A percentile compares a stretch with the other conserved stretches of the same genome.
Evolutionary conservation across 1,140 invertebrate species (phyloP).

Genomic region (Neuroterus valhalla): DNA sequence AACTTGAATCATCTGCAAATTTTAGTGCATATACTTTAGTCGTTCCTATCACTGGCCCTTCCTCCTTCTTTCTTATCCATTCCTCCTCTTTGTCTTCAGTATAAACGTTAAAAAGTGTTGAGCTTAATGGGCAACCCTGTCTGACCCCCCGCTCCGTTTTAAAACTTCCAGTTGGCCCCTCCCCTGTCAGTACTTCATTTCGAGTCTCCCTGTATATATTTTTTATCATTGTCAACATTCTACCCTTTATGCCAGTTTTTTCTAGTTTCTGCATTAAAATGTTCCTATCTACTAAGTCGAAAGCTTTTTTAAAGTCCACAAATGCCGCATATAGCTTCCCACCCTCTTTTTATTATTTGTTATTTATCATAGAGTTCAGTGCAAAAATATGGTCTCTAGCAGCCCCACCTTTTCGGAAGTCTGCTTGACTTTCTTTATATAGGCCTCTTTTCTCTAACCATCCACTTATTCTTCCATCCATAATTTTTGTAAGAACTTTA

Average conservation of each 20-base stretch:
- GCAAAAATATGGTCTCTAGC: no score
- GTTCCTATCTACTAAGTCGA: not conserved
- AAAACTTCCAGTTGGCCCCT: not conserved
- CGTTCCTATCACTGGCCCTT: not conserved
- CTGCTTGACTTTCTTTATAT: no score
- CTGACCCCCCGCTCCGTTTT: no score
- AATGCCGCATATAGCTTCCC: not conserved
- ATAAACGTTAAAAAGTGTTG: not conserved
- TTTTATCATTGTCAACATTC: slow-evolving; percentile 44
- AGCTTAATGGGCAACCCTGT: not conserved
- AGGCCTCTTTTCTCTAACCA: no score
- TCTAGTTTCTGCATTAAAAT: not conserved
- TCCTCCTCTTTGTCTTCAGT: not conserved
- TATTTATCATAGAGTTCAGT: no score
- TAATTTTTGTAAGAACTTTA: no score
- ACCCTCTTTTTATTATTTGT: no score
- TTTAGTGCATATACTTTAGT: no score
- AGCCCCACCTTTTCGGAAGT: no score
- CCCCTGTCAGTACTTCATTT: not conserved
- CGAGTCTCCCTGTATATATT: slow-evolving; percentile 33
- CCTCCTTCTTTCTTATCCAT: not conserved
- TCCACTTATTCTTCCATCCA: no score
- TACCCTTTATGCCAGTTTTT: slow-evolving; percentile 39
- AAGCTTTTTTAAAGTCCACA: not conserved
- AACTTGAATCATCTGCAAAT: not conserved